Evolutionary conservation across 2,888 invertebrate genomes (phyloP).

Genomic region (Watsonalla binaria): DNA sequence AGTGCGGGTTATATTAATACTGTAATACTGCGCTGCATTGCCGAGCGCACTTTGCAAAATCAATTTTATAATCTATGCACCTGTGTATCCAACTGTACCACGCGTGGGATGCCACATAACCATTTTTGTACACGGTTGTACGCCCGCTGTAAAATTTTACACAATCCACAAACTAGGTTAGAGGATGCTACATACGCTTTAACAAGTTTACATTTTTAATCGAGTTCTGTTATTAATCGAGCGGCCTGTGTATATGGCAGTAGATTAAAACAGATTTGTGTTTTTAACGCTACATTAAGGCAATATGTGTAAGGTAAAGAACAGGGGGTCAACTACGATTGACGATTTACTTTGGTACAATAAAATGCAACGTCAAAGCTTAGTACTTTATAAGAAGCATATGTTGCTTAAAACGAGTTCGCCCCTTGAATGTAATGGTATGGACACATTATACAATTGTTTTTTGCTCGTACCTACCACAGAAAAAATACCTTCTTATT

Average conservation of each 20-base stretch:
- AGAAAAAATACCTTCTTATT: too few species aligned
- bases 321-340: too few species aligned
- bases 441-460: too few species aligned
- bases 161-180: slow-evolving; percentile 19
- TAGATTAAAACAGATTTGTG: too few species aligned
- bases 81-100: slow-evolving; percentile 27
- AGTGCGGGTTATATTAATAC: slow-evolving; percentile 28
- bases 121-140: slow-evolving; percentile 40
- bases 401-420: too few species aligned
- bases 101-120: slow-evolving; percentile 29
- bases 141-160: slow-evolving; percentile 35
- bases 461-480: too few species aligned
- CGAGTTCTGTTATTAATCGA: slow-evolving; percentile 9
- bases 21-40: slow-evolving; percentile 34
- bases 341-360: too few species aligned
- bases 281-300: too few species aligned
- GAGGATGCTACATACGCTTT: slow-evolving; percentile 5
- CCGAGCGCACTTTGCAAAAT: slow-evolving; percentile 57
- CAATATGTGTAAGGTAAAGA: too few species aligned
- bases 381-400: too few species aligned
- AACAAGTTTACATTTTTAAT: slow-evolving; percentile 26
- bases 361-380: too few species aligned
- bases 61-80: slow-evolving; percentile 58
- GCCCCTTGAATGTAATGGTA: too few species aligned
- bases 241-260: background rate